phyloP scores from a whole-genome alignment of 2,797 vertebrate genomes.

The Acridotheres tristis region DNA sequence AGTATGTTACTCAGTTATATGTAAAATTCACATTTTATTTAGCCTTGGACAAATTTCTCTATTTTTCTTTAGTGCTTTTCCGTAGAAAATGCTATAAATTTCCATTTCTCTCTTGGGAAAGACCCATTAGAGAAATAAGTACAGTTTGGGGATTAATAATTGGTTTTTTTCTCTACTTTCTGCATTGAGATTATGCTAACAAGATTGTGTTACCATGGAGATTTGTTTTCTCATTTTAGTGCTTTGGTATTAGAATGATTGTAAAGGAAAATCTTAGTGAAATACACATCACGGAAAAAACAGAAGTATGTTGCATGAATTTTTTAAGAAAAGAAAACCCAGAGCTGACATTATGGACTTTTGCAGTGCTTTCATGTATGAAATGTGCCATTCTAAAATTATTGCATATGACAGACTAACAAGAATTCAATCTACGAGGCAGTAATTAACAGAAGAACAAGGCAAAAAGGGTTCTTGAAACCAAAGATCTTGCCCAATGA shows the following conservation, averaged over 20 bases:
- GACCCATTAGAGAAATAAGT: neutral
- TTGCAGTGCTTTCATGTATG: neutral
- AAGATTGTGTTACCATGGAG: conserved; percentile 15
- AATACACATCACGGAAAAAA: neutral
- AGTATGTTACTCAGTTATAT: neutral
- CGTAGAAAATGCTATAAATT: neutral
- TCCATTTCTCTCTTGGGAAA: neutral
- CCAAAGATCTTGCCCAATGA: neutral
- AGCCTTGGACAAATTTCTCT: neutral
- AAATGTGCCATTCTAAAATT: neutral
- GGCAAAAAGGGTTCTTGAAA: neutral
- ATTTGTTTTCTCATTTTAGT: neutral
- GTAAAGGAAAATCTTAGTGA: neutral
- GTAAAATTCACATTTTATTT: neutral
- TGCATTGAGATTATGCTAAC: neutral
- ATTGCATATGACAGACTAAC: neutral
- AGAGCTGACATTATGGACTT: neutral
- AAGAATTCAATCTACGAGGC: neutral
- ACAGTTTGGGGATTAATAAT: neutral
- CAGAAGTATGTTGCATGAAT: neutral
- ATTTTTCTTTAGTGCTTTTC: neutral
- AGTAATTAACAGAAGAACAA: neutral
- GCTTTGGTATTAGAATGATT: neutral
- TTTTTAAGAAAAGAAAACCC: neutral
- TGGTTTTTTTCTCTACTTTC: neutral